Percentiles rank a stretch among this genome's conserved stretches.
These are phyloP conservation scores for Parazoanthus atlanticus DNA, from an alignment of 92 coral and sea anemone species.

Conservation along the genomic window DNA sequence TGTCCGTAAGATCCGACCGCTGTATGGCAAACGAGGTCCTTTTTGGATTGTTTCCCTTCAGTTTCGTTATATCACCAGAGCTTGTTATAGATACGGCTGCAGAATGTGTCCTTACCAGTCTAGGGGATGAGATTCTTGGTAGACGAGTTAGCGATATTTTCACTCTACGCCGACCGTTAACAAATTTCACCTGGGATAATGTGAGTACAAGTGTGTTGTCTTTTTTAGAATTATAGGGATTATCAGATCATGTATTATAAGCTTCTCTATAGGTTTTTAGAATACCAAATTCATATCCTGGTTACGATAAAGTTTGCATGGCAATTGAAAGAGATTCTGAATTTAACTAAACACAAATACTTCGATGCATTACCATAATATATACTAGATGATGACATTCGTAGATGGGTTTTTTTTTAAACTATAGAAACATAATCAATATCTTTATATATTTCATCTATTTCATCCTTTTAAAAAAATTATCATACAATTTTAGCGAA, in stretches of 20 bases:
- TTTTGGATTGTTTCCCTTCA: conserved; percentile 72
- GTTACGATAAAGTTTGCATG: background rate
- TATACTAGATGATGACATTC: no score
- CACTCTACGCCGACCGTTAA: conserved; percentile 69
- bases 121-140: conserved; percentile 66
- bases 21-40: conserved; percentile 61
- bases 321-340: background rate
- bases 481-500: no score
- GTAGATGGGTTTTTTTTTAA: no score
- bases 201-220: conserved; percentile 46
- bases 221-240: background rate
- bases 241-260: background rate
- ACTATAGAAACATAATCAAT: no score
- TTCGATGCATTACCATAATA: no score
- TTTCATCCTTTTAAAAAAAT: no score
- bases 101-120: conserved; percentile 50
- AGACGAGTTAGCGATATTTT: conserved; percentile 53
- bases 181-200: conserved; percentile 79
- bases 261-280: background rate
- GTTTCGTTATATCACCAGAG: conserved; percentile 68
- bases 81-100: conserved; percentile 67
- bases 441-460: no score
- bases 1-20: conserved; percentile 27
- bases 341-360: no score
- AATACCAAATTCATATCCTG: background rate